Percentiles rank a stretch among this genome's conserved stretches.
Evolutionary conservation across 37 sponge, comb jelly and placozoan genomes (phyloP).

Genomic region (Halichondria panicea): DNA sequence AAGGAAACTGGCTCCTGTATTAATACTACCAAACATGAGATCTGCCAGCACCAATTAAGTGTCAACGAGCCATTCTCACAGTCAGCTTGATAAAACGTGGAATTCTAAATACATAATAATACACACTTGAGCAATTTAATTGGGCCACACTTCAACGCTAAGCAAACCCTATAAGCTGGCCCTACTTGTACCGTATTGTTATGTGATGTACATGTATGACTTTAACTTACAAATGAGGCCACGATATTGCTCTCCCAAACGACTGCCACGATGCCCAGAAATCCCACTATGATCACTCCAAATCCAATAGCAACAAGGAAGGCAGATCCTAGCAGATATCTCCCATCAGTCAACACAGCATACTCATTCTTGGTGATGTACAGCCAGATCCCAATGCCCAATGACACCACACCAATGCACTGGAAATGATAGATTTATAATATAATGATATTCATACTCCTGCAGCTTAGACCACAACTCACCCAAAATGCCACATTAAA

Average conservation of each 20-base stretch:
- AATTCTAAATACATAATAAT: no score
- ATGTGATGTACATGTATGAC: no score
- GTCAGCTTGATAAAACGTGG: no score
- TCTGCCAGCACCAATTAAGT: no score
- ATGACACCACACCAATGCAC: constrained; percentile 38
- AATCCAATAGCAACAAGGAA: constrained; percentile 52
- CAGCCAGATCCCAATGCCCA: constrained; percentile 56
- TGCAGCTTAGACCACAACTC: constrained; percentile 11
- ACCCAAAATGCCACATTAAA: constrained; percentile 64
- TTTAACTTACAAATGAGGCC: constrained; percentile 31
- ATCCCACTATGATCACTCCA: constrained; percentile 52
- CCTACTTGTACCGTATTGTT: no score
- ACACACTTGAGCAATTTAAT: no score
- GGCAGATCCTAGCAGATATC: constrained; percentile 25
- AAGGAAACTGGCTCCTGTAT: no score
- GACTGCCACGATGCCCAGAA: constrained; percentile 51
- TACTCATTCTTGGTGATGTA: constrained; percentile 53
- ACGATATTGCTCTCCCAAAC: constrained; percentile 59
- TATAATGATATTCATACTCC: background rate
- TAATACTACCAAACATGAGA: no score
- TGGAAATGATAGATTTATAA: background rate
- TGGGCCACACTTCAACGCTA: no score
- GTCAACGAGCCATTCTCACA: no score
- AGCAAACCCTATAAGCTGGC: no score
- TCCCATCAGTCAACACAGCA: constrained; percentile 38